A percentile compares a stretch with the other conserved stretches of the same genome.
phyloP scores from a whole-genome alignment of 2,888 invertebrate species.

The Dicranocentrus wangi region DNA sequence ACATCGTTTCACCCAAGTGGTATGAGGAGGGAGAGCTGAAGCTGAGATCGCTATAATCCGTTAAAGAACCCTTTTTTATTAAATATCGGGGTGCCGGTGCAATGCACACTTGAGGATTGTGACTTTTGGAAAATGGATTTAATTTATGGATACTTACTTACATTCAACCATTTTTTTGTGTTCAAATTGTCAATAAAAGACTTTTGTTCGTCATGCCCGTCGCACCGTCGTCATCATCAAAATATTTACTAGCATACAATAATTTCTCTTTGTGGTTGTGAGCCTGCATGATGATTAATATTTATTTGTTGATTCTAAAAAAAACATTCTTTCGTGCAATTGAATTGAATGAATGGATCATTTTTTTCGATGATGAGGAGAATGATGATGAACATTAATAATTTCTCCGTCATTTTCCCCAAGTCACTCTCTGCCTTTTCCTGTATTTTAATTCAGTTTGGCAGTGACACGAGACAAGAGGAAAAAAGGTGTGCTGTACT shows the following conservation, averaged over 20 bases:
- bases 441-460: constrained; percentile 14
- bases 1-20: background rate
- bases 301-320: constrained; percentile 23
- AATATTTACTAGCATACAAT: constrained; percentile 28
- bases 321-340: constrained; percentile 18
- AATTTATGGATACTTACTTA: constrained; percentile 38
- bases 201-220: background rate
- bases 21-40: too few species aligned
- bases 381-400: constrained; percentile 33
- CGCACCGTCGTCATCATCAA: constrained; percentile 25
- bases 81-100: background rate
- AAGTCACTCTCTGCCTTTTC: background rate
- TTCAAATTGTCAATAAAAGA: constrained; percentile 13
- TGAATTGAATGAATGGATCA: constrained; percentile 39
- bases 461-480: constrained; percentile 54
- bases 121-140: constrained; percentile 33
- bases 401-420: constrained; percentile 29
- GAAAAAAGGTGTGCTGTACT: constrained; percentile 16
- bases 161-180: background rate
- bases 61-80: too few species aligned
- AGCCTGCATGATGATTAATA: background rate
- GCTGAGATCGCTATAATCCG: background rate
- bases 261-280: background rate
- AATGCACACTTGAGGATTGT: constrained; percentile 3
- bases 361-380: constrained; percentile 29